Evolutionary conservation across 2,888 invertebrate genomes (phyloP), one percentile per base, ranked within the genome.

Genomic region (Dasypolia templi): DNA sequence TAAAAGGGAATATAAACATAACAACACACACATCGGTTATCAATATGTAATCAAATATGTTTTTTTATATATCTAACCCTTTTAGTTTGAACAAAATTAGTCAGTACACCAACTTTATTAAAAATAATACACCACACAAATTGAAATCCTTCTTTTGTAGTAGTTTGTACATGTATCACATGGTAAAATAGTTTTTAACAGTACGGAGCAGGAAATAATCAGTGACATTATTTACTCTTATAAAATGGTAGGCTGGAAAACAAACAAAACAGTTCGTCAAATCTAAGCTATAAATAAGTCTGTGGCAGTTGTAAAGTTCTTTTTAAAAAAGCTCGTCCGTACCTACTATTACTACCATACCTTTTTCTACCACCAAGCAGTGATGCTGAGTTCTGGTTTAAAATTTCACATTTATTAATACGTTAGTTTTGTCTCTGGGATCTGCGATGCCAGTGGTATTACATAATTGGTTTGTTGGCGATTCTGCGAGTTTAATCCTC

Each of bases 151-250:
- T 56, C 51, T 65, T 80, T 68, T 83, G 84, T 66, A 83, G 81
- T 80, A 74, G 14, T 49, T 66, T 81, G 80, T 62, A 66, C 68
- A 66, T 69, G 65, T 80, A 80, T 58, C 74, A 49, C 79, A 66
- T 58, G 65, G 58, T 78, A 71, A 62, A 83, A 71, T 77, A 66
- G 61, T 78, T 35, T 65, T 51, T 39, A 77, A 77, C 29, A 42
- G 26, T 64, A 42, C 35, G 42, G 26, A 66, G 58, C 19, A 55
- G 68, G 32, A 17, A 83, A 69, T 80, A 62, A 74, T 39, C 56
- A 62, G 65, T 59, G 46, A 32, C 1, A 17, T 64, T 19, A 22
- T n/a, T 26, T 32, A 32, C 22, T 9, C 22, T 22, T 9, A 4
- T 29, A 44, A 14, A 29, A 29, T 14, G 12, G 19, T 62, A 26